Base-by-base conservation (phyloP, 2,888 invertebrate species). In the Antheraea assamensis region DNA sequence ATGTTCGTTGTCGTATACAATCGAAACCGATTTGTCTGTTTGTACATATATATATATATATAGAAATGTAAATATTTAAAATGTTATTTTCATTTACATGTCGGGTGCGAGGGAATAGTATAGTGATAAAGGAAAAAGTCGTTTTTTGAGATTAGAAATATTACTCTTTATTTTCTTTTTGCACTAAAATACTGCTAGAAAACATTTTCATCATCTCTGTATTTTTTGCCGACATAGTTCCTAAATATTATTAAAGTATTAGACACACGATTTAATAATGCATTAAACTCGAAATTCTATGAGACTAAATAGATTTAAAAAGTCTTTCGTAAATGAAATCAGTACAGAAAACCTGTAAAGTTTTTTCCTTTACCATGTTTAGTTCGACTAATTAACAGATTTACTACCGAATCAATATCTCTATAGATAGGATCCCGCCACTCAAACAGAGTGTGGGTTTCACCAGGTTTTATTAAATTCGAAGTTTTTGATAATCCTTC, bases 21-120 rank as follows among this genome's bases (percentile, higher is more conserved):
- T 58, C 55, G 55, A n/a, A 55, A 55, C 55, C 55, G 71, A 27
- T 70, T 49, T 61, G 47, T 64, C 31, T 31, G 66, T 30, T 31
- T 66, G 31, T 66, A 66, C 19, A 66, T 66, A 66, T 27, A 61
- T 61, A 61, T n/a, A 61, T 31, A 30, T 64, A 64, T 64, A 61
- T 24, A 61, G 13, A 64, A n/a, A 19, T 31, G 27, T 66, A 31
- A 31, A 66, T 31, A 66, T 66, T 66, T 5, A 31, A 64, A 30
- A 30, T 17, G 19, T 66, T 21, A 61, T 61, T 27, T 66, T 30
- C 31, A 66, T 27, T 30, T 31, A 64, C 27, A 30, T 19, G 30
- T 19, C 19, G 31, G 5, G 19, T 66, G 31, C 19, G 31, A 31
- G 31, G 19, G 66, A 66, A 0, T 66, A 31, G 31, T 66, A 17